Percentiles rank a stretch among this genome's conserved stretches.
phyloP scores from a whole-genome alignment of 2,888 invertebrate species.

The Ptychoptera albimana region DNA sequence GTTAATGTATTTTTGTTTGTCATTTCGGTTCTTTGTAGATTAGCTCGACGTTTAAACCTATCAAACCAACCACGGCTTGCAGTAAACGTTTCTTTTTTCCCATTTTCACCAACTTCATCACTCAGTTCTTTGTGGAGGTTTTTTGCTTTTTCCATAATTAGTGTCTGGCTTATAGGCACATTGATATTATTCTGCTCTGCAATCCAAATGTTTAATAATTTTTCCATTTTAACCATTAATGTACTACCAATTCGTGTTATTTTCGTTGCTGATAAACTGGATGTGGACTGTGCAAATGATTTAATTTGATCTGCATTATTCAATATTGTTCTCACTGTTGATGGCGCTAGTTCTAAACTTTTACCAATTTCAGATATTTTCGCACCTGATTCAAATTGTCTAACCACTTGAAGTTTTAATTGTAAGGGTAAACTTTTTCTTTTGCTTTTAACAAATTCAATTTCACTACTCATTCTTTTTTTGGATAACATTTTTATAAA shows the following conservation, averaged over 20 bases:
- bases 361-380: no score
- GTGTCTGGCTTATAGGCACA: neutral
- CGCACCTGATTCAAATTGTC: no score
- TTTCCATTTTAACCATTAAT: no score
- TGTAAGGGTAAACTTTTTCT: no score
- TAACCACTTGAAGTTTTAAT: no score
- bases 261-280: neutral
- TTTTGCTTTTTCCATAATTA: slow-evolving; percentile 1
- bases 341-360: no score
- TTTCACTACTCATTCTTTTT: no score
- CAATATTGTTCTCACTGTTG: no score
- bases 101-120: no score
- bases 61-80: neutral
- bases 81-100: neutral
- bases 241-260: neutral
- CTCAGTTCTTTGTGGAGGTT: neutral
- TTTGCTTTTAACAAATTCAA: no score
- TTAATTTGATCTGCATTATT: neutral
- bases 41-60: neutral
- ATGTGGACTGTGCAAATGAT: neutral
- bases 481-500: no score
- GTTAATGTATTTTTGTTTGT: neutral
- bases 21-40: neutral
- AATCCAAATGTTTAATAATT: neutral
- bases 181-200: neutral